phyloP scores from a whole-genome alignment of 92 coral and sea anemone genomes.

The Zoanthus sociatus region DNA sequence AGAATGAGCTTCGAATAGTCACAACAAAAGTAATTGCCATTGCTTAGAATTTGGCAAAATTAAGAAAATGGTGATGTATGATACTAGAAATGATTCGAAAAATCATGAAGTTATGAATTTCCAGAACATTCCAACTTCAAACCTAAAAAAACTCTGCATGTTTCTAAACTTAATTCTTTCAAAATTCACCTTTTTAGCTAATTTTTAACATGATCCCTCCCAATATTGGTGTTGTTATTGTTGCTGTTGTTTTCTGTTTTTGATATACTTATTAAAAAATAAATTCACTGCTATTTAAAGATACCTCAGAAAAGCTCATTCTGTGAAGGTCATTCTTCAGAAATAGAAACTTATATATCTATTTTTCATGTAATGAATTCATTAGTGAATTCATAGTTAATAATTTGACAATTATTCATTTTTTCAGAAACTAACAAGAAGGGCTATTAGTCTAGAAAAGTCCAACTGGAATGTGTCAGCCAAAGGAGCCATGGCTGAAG shows the following conservation, averaged over 20 bases:
- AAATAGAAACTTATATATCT: background rate
- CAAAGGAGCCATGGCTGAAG: constrained; percentile 49
- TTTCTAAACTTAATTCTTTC: background rate
- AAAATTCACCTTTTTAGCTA: constrained; percentile 3
- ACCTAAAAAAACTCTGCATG: constrained; percentile 11
- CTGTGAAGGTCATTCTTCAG: constrained; percentile 3
- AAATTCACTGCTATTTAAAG: constrained; percentile 1
- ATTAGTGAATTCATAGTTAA: constrained; percentile 6
- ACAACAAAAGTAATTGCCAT: constrained; percentile 13
- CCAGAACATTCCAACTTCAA: constrained; percentile 5
- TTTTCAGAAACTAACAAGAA: constrained; percentile 56
- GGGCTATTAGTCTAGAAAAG: constrained; percentile 32
- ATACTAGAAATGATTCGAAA: background rate
- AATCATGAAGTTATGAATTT: constrained; percentile 6
- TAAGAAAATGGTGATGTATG: constrained; percentile 3
- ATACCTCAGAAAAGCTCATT: constrained; percentile 1
- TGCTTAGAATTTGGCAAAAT: constrained; percentile 10
- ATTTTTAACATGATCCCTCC: constrained; percentile 7
- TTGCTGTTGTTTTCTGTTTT: constrained; percentile 5
- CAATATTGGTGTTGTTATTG: background rate
- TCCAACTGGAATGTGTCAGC: constrained; percentile 37
- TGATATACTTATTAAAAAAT: background rate
- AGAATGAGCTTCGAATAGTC: background rate
- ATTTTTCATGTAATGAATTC: constrained; percentile 12
- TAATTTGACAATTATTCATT: constrained; percentile 3